Percentiles rank a stretch among this genome's conserved stretches.
phyloP scores from a whole-genome alignment of 2,797 vertebrate genomes.

The Anguilla obscura region DNA sequence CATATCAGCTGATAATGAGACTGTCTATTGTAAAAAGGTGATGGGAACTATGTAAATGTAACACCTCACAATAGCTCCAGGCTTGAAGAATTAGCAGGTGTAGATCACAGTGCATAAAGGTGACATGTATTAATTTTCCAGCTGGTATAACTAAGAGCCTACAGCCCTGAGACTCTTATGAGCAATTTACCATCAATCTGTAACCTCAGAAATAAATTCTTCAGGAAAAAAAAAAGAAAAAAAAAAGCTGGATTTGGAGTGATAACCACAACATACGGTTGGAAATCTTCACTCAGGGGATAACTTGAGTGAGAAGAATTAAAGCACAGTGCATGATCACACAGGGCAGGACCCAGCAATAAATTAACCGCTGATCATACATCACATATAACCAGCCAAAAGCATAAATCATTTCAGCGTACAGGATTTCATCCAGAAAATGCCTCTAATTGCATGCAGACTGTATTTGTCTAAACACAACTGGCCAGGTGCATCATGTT shows the following conservation, averaged over 20 bases:
- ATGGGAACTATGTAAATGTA: slow-evolving; percentile 48
- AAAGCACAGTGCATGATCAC: neutral
- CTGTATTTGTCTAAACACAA: slow-evolving; percentile 14
- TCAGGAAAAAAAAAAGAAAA: slow-evolving; percentile 6
- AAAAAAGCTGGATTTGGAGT: slow-evolving; percentile 37
- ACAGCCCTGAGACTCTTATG: slow-evolving; percentile 40
- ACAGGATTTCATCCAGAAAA: neutral
- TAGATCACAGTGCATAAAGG: slow-evolving; percentile 58
- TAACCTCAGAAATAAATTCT: slow-evolving; percentile 41
- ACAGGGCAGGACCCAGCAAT: neutral
- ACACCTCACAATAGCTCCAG: slow-evolving; percentile 50
- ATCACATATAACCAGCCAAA: neutral
- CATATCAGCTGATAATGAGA: slow-evolving; percentile 59
- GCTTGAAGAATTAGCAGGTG: slow-evolving; percentile 58
- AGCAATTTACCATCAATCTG: slow-evolving; percentile 43
- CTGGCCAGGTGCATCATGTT: slow-evolving; percentile 7
- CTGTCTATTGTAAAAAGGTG: slow-evolving; percentile 58
- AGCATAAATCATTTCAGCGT: neutral
- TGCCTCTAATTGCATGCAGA: slow-evolving; percentile 7
- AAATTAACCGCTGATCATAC: neutral
- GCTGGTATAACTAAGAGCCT: slow-evolving; percentile 44
- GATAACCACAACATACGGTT: slow-evolving; percentile 47
- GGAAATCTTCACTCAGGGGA: slow-evolving; percentile 46
- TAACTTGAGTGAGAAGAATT: slow-evolving; percentile 45
- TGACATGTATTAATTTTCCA: slow-evolving; percentile 57